Evolutionary conservation across 2,888 invertebrate genomes (phyloP).

Genomic region (Callyntrura guangdongensis): DNA sequence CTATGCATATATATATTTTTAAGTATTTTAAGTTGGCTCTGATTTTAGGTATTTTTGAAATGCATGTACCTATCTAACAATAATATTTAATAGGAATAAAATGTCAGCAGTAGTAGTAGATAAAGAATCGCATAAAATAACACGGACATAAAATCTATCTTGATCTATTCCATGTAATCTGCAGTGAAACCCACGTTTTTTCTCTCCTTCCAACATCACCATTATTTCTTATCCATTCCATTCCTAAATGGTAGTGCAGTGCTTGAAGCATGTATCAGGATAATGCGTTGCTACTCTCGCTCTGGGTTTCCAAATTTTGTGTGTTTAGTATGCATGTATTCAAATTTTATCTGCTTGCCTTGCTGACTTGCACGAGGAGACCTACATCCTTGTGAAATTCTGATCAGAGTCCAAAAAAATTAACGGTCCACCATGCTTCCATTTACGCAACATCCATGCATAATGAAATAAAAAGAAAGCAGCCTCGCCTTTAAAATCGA

Average conservation of each 20-base stretch:
- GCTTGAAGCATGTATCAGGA: no score
- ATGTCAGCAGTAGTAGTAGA: neutral
- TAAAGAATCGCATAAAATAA: neutral
- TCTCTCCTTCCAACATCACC: constrained; percentile 29
- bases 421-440: constrained; percentile 69
- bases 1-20: constrained; percentile 17
- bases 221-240: constrained; percentile 34
- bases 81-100: constrained; percentile 20
- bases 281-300: neutral
- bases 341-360: constrained; percentile 60
- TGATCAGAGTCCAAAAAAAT: constrained; percentile 72
- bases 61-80: constrained; percentile 7
- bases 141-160: constrained; percentile 34
- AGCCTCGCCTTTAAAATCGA: constrained; percentile 29
- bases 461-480: constrained; percentile 49
- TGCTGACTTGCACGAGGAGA: constrained; percentile 61
- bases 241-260: constrained; percentile 6
- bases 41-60: constrained; percentile 38
- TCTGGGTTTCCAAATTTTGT: constrained; percentile 9
- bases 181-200: neutral
- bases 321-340: constrained; percentile 55
- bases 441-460: constrained; percentile 57
- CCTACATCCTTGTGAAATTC: constrained; percentile 72
- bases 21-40: constrained; percentile 3
- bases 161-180: constrained; percentile 50